A percentile compares a stretch with the other conserved stretches of the same genome.
phyloP scores from a whole-genome alignment of 2,797 vertebrate genomes.

The Coregonus ussuriensis region DNA sequence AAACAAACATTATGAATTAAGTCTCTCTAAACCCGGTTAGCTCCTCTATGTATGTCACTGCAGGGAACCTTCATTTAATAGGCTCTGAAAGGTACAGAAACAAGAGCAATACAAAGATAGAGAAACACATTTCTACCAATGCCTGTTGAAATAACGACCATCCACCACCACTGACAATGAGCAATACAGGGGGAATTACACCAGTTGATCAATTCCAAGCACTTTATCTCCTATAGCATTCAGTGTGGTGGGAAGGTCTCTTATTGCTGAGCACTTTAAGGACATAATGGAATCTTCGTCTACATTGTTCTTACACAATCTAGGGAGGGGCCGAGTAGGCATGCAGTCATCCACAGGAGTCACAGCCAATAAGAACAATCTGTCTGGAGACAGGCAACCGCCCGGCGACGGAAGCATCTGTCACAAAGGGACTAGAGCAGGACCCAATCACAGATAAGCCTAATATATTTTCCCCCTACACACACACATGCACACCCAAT shows the following conservation, averaged over 20 bases:
- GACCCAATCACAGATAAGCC: conserved; percentile 53
- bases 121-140: background rate
- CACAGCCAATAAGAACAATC: conserved; percentile 52
- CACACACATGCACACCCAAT: background rate
- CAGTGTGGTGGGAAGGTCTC: background rate
- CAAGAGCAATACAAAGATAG: background rate
- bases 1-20: conserved; percentile 55
- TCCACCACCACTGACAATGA: conserved; percentile 54
- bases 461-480: conserved; percentile 37
- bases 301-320: conserved; percentile 1
- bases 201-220: conserved; percentile 3
- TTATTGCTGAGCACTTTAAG: conserved; percentile 39
- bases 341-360: background rate
- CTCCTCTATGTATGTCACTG: conserved; percentile 19
- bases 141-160: conserved; percentile 48
- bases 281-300: conserved; percentile 45
- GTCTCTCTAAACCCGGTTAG: conserved; percentile 46
- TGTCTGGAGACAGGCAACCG: conserved; percentile 28
- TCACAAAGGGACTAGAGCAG: conserved; percentile 30
- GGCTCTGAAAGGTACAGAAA: background rate
- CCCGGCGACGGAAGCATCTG: conserved; percentile 6
- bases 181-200: conserved; percentile 28
- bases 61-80: background rate
- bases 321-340: background rate
- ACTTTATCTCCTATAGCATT: background rate